These are phyloP conservation scores for rabbit (Oryctolagus cuniculus) DNA, from an alignment of 2,113 vertebrate species.

Conservation along the genomic window mOryCun1.1 NC_091437.1:27325501-27326000, in stretches of 20 bases:
- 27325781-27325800: constrained; percentile 64
- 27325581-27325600: not conserved
- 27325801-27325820: constrained; percentile 61
- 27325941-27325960: not conserved
- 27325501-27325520: not conserved
- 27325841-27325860: constrained; percentile 3
- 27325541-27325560: not conserved
- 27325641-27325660: not conserved
- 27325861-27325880: not conserved
- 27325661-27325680: constrained; percentile 38
- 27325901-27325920: not conserved
- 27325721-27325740: constrained; percentile 73
- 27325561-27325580: not conserved
- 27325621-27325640: not conserved
- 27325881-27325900: not conserved
- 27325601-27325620: not conserved
- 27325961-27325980: not conserved
- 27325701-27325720: not conserved
- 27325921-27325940: not conserved
- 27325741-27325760: constrained; percentile 72
- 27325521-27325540: not conserved
- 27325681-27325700: constrained; percentile 75
- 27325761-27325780: constrained; percentile 73
- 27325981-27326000: not conserved
- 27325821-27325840: constrained; percentile 44